Base-by-base conservation (phyloP, 2,888 invertebrate species). In the Lissocephala sabroskyi region DNA sequence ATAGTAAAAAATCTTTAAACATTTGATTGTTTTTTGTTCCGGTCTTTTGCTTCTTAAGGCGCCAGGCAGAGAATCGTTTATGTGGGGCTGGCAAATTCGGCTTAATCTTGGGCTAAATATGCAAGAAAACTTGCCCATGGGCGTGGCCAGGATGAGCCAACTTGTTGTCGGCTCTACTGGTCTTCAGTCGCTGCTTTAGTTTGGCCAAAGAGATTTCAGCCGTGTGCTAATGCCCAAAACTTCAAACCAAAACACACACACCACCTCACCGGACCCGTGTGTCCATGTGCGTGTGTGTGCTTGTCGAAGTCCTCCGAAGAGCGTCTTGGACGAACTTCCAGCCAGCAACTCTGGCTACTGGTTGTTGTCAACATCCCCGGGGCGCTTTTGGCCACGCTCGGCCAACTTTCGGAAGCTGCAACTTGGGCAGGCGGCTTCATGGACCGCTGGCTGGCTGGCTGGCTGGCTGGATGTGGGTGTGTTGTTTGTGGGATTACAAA, bases 341-440 rank as follows among this genome's bases (percentile, higher is more conserved):
- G 3, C 35, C 16, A 9, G 16, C 10, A 35, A 35, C 35, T 35
- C 16, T 35, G 35, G 23, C 23, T 23, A 23, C 11, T 30, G 30
- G 30, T 6, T 16, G 10, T 10, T 16, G 29, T 14, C 29, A 11
- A 28, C 40, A 67, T 71, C 75, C 73, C 66, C 45, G 51, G 56
- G 71, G 61, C 76, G 59, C 65, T 75, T 61, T 75, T 61, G 66
- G 71, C 75, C 70, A 70, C 67, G 74, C 74, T 74, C 54, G 74
- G 70, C 48, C 59, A 51, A 56, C 55, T 71, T 53, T 66, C 23
- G 51, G 51, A n/a, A n/a, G n/a, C n/a, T n/a, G n/a, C n/a, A n/a
- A n/a, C n/a, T n/a, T n/a, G n/a, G n/a, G 42, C 49, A 30, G 51
- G 50, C n/a, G n/a, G n/a, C n/a, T n/a, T n/a, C n/a, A n/a, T n/a